Base-by-base conservation (phyloP, 2,797 vertebrate genomes). In the Poecile montanus region DNA sequence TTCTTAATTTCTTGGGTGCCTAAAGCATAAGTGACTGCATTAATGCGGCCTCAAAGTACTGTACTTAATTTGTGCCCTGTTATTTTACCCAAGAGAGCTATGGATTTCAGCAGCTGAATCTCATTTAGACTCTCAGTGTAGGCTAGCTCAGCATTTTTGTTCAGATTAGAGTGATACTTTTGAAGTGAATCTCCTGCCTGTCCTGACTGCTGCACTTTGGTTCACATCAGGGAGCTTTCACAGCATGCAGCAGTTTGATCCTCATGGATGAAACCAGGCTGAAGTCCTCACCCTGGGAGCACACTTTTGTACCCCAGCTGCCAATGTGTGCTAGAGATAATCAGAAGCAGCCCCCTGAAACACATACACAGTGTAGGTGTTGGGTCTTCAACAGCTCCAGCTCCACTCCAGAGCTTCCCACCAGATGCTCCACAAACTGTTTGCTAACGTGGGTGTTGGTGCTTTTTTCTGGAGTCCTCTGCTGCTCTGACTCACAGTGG, bases 331-430 rank as follows among this genome's bases (percentile, higher is more conserved):
- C 36, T 47, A 25, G 7, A 91, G 21, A 11, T 32, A 17, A 47
- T 42, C 44, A 44, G 63, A 75, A 65, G 23, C 15, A 82, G 29
- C 26, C 6, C 25, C 26, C 32, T 7, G 1, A 70, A 70, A 56
- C 22, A 40, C 19, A 5, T 12, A 15, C 29, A 16, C 32, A 29
- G 34, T 7, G 0, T 16, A 36, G 30, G 6, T 4, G 0, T 15
- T 56, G n/a, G 30, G 53, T 80, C 44, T 54, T 70, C 48, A 58
- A 61, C 44, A 82, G 36, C 56, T 77, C 53, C 32, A 44, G 27
- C 62, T 62, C 58, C 12, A 3, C 42, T 62, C 17, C 11, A 36
- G 73, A 74, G 25, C 19, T 71, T 50, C 12, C 14, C 21, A 62
- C 9, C 6, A 4, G 6, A 9, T 40, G 18, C 18, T 45, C 16